Percentiles rank a stretch among this genome's conserved stretches.
Evolutionary conservation across 2,888 invertebrate species (phyloP).

Genomic region (Parasteatoda lunata): DNA sequence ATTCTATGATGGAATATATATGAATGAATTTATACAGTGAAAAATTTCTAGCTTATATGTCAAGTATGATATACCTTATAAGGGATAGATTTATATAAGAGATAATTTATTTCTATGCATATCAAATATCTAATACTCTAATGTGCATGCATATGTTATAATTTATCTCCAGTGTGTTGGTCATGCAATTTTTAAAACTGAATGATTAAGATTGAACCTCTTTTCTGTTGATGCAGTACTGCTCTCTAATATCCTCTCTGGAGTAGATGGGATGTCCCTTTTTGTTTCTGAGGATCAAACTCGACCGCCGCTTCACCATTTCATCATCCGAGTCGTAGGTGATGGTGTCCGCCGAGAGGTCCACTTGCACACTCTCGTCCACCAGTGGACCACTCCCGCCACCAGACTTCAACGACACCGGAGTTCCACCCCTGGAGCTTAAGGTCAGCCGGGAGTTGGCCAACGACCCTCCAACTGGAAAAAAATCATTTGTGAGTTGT

Average conservation of each 20-base stretch:
- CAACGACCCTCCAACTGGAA: conserved; percentile 58
- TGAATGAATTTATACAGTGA: no score
- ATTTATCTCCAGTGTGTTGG: no score
- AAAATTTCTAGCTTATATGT: no score
- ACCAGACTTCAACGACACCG: conserved; percentile 61
- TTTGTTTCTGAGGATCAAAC: conserved; percentile 69
- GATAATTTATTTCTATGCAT: no score
- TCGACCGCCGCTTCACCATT: conserved; percentile 79
- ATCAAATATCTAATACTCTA: no score
- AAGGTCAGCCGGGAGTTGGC: conserved; percentile 68
- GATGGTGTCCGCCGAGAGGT: conserved; percentile 81
- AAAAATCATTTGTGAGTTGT: background rate
- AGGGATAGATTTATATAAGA: no score
- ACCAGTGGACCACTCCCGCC: conserved; percentile 61
- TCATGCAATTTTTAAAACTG: no score
- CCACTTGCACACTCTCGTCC: conserved; percentile 72
- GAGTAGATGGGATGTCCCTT: conserved; percentile 79
- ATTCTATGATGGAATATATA: no score
- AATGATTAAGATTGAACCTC: conserved; percentile 77
- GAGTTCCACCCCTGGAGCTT: conserved; percentile 64
- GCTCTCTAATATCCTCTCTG: conserved; percentile 89
- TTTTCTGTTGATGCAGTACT: conserved; percentile 94
- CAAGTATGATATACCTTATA: no score
- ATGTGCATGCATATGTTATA: no score
- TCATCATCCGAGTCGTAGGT: conserved; percentile 89